phyloP scores from a whole-genome alignment of 2,797 vertebrate species.

The Australoheros facetus region DNA sequence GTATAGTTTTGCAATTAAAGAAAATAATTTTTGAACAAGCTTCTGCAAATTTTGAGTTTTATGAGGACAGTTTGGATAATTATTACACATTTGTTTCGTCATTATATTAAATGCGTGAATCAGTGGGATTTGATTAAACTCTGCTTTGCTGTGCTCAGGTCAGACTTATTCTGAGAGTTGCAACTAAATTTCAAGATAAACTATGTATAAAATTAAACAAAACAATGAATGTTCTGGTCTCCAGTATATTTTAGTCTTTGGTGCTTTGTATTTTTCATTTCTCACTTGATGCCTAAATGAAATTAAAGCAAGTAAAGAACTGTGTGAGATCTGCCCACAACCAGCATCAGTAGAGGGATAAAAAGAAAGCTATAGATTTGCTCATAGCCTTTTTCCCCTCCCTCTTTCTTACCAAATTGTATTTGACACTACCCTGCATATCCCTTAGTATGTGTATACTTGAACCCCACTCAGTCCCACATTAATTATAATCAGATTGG shows the following conservation, averaged over 20 bases:
- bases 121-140: no score
- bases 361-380: neutral
- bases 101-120: neutral
- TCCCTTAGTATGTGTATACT: constrained; percentile 14
- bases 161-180: no score
- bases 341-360: neutral
- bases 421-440: constrained; percentile 13
- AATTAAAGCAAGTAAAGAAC: neutral
- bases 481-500: constrained; percentile 72
- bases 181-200: no score
- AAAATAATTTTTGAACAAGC: neutral
- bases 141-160: no score
- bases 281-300: neutral
- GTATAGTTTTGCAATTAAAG: neutral
- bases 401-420: constrained; percentile 18
- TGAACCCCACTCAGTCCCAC: constrained; percentile 43
- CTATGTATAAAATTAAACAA: no score
- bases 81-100: neutral
- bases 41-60: neutral
- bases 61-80: neutral
- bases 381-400: neutral
- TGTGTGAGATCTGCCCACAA: neutral
- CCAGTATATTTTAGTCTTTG: no score
- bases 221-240: no score
- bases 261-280: neutral